These are phyloP conservation scores for Drosophila micromelanica DNA, from an alignment of 1,140 invertebrate species.

Conservation along the genomic window DNA sequence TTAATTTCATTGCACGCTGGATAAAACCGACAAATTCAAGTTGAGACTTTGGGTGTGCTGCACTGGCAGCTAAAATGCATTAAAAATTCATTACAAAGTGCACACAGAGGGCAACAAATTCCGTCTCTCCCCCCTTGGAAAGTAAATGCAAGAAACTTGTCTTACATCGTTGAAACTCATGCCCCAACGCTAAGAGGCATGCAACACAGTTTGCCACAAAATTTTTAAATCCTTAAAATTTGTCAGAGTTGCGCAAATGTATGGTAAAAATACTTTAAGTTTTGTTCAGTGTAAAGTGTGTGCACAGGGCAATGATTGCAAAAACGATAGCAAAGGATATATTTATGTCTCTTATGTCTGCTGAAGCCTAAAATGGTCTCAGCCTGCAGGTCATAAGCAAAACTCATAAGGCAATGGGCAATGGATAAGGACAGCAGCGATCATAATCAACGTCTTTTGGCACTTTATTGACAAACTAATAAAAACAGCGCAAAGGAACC, in stretches of 20 bases:
- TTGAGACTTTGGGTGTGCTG: slow-evolving; percentile 4
- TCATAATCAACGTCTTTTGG: slow-evolving; percentile 78
- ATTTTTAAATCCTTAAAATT: not conserved
- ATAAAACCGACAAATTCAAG: slow-evolving; percentile 4
- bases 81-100: slow-evolving; percentile 75
- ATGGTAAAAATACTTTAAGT: not conserved
- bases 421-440: slow-evolving; percentile 31
- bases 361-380: slow-evolving; percentile 37
- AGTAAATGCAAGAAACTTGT: slow-evolving; percentile 61
- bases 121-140: slow-evolving; percentile 2
- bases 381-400: slow-evolving; percentile 58
- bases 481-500: slow-evolving; percentile 50
- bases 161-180: slow-evolving; percentile 14
- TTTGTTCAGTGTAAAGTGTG: not conserved
- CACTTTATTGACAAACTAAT: slow-evolving; percentile 82
- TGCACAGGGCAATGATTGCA: not conserved
- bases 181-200: not conserved
- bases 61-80: slow-evolving; percentile 57
- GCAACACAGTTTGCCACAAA: slow-evolving; percentile 32
- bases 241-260: not conserved
- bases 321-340: slow-evolving; percentile 47
- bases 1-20: slow-evolving; percentile 59
- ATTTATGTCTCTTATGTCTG: slow-evolving; percentile 32
- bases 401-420: slow-evolving; percentile 53
- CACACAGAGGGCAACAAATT: slow-evolving; percentile 26